Conservation (phyloP, 2,797 vertebrate species). For the Urosaurus nigricauda region DNA sequence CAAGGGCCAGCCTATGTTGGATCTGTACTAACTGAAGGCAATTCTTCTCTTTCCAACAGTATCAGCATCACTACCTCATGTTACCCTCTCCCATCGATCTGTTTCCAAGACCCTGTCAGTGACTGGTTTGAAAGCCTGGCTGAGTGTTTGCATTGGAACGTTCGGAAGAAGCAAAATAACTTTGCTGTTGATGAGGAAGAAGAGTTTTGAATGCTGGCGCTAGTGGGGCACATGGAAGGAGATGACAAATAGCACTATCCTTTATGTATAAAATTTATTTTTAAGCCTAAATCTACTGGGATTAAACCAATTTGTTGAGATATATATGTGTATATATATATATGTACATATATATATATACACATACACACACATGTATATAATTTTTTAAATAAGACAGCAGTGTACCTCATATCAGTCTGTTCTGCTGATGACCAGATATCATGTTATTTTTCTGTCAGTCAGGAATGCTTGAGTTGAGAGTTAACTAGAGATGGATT, state of each 20-base stretch:
- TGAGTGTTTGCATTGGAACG: conserved; percentile 86
- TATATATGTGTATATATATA: neutral
- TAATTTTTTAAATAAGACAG: neutral
- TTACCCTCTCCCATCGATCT: conserved; percentile 86
- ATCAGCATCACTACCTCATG: conserved; percentile 88
- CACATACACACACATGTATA: neutral
- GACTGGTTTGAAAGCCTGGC: conserved; percentile 88
- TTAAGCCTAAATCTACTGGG: conserved; percentile 10
- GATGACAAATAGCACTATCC: conserved; percentile 27
- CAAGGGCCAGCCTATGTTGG: too few relatives aligned
- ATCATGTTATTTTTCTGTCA: neutral
- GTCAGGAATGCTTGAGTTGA: neutral
- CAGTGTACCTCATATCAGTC: neutral
- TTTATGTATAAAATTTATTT: conserved; percentile 35
- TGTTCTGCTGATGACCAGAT: conserved; percentile 30
- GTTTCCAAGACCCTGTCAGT: conserved; percentile 82
- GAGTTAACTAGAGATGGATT: conserved; percentile 25
- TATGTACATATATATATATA: neutral
- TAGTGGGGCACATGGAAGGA: neutral
- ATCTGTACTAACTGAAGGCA: conserved; percentile 34
- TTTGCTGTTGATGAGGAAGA: conserved; percentile 86
- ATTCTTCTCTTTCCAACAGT: conserved; percentile 68
- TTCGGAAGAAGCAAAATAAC: conserved; percentile 86
- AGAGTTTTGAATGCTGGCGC: conserved; percentile 76
- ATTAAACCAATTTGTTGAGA: neutral